phyloP scores from a whole-genome alignment of 2,797 vertebrate genomes.

The Xenops minutus region DNA sequence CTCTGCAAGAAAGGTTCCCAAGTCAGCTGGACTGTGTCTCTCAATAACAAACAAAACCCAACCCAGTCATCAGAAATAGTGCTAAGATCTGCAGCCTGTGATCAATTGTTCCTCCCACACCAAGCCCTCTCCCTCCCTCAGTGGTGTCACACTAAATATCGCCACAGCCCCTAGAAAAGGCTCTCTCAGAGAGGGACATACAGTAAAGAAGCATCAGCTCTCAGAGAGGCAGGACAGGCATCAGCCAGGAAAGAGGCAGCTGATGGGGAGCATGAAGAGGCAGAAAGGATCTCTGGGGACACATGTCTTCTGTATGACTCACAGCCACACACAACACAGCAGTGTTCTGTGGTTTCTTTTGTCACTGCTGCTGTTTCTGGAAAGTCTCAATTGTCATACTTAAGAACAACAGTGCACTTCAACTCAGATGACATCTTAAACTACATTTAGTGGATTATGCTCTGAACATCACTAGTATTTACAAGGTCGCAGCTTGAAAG shows the following conservation, averaged over 20 bases:
- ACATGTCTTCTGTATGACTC: background rate
- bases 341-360: background rate
- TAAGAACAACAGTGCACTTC: background rate
- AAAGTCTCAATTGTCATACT: background rate
- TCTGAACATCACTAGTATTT: background rate
- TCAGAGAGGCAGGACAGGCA: background rate
- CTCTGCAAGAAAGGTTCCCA: background rate
- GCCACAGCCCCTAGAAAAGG: background rate
- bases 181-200: background rate
- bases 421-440: background rate
- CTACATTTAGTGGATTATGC: background rate
- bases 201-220: background rate
- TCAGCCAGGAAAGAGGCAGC: background rate
- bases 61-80: background rate
- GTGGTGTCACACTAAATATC: background rate
- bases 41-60: background rate
- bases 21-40: background rate
- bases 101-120: background rate
- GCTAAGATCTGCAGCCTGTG: background rate
- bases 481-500: background rate
- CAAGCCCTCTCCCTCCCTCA: background rate
- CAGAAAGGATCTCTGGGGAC: background rate
- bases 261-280: background rate
- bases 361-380: background rate
- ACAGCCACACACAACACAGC: background rate